These are phyloP conservation scores for Speoplatyrhinus poulsoni DNA, from an alignment of 2,113 vertebrate species.

Conservation along the genomic window DNA sequence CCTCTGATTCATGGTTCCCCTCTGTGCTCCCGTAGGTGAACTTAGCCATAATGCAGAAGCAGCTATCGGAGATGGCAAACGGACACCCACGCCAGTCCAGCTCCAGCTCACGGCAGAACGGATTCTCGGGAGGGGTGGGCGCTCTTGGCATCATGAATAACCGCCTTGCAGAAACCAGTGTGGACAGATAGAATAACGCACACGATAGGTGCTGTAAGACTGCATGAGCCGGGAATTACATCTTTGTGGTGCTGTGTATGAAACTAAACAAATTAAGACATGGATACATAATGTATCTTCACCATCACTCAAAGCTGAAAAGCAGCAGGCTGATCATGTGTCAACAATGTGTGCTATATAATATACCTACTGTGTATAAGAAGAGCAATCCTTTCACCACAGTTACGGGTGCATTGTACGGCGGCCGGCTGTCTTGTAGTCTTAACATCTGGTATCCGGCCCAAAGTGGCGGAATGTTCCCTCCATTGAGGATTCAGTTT, in stretches of 20 bases:
- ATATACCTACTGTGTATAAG: not conserved
- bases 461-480: slow-evolving; percentile 35
- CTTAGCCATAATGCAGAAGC: slow-evolving; percentile 93
- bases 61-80: slow-evolving; percentile 89
- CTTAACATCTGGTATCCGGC: slow-evolving; percentile 52
- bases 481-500: slow-evolving; percentile 47
- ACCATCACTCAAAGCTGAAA: slow-evolving; percentile 2
- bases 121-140: slow-evolving; percentile 91
- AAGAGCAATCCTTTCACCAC: slow-evolving; percentile 15
- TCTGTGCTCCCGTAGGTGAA: slow-evolving; percentile 72
- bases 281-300: slow-evolving; percentile 8
- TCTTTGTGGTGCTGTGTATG: not conserved
- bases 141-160: slow-evolving; percentile 98
- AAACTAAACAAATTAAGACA: slow-evolving; percentile 13
- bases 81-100: slow-evolving; percentile 80
- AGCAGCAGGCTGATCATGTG: not conserved
- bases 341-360: not conserved
- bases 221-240: not conserved
- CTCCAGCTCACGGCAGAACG: slow-evolving; percentile 78
- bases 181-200: slow-evolving; percentile 79
- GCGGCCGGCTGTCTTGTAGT: slow-evolving; percentile 15
- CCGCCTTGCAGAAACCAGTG: slow-evolving; percentile 91
- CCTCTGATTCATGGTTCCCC: slow-evolving; percentile 3
- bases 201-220: not conserved
- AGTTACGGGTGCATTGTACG: slow-evolving; percentile 21